A percentile compares a stretch with the other conserved stretches of the same genome.
phyloP scores from a whole-genome alignment of 2,888 invertebrate genomes.

The Aricia artaxerxes region DNA sequence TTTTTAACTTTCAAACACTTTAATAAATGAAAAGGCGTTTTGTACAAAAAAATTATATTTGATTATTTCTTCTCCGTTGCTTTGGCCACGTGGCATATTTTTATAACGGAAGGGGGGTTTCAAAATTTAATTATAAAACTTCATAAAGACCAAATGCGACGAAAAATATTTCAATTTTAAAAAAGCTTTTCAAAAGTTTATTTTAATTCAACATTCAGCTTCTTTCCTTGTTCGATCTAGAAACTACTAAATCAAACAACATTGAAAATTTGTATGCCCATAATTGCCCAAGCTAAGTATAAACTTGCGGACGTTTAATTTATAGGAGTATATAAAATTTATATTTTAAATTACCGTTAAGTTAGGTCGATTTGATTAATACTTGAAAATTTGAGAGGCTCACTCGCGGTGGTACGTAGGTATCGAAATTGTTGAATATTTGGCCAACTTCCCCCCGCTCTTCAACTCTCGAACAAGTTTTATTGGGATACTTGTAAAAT shows the following conservation, averaged over 20 bases:
- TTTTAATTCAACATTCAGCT: no score
- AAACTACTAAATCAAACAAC: neutral
- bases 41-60: slow-evolving; percentile 5
- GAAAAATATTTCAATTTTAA: neutral
- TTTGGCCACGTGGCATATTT: neutral
- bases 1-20: slow-evolving; percentile 2
- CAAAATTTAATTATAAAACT: neutral
- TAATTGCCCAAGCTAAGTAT: neutral
- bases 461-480: slow-evolving; percentile 70
- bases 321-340: neutral
- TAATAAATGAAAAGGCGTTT: neutral
- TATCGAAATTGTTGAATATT: slow-evolving; percentile 70
- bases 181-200: no score
- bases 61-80: neutral
- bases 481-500: slow-evolving; percentile 80
- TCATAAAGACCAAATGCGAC: neutral
- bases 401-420: slow-evolving; percentile 46
- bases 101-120: neutral
- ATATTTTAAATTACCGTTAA: slow-evolving; percentile 9
- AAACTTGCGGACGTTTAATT: neutral
- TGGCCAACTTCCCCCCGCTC: slow-evolving; percentile 59
- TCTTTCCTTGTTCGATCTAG: no score
- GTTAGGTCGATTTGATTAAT: slow-evolving; percentile 33
- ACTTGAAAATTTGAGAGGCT: slow-evolving; percentile 37
- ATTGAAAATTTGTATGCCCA: neutral